Conservation (phyloP, 2,888 invertebrate species). For the Smittia aterrima region DNA sequence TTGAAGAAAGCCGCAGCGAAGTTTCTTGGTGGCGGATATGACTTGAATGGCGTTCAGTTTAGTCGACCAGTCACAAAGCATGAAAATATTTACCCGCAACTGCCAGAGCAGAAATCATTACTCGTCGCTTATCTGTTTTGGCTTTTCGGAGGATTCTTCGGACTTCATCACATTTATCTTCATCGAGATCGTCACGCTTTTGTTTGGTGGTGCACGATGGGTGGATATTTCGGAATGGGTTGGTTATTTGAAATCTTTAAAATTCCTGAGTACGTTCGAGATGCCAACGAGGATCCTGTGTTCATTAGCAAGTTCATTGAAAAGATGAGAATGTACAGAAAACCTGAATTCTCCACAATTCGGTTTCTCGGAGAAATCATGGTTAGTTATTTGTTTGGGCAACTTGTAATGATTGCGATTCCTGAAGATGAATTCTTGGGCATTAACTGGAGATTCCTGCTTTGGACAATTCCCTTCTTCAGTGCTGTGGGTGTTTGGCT, state of each 20-base stretch:
- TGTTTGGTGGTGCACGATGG: conserved; percentile 83
- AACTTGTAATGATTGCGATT: conserved; percentile 70
- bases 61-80: conserved; percentile 31
- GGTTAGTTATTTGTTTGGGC: conserved; percentile 79
- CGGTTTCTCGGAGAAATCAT: conserved; percentile 75
- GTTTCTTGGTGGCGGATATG: background rate
- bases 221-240: conserved; percentile 78
- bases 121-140: conserved; percentile 77
- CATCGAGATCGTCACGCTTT: conserved; percentile 86
- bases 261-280: conserved; percentile 81
- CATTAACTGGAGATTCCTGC: conserved; percentile 68
- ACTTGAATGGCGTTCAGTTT: background rate
- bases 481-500: conserved; percentile 81
- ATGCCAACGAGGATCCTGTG: conserved; percentile 72
- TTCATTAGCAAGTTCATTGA: conserved; percentile 64
- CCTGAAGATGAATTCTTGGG: conserved; percentile 72
- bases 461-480: conserved; percentile 69
- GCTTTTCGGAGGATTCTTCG: conserved; percentile 84
- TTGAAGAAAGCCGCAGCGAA: conserved; percentile 10
- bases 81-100: conserved; percentile 38
- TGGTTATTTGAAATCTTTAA: conserved; percentile 83
- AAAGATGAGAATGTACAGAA: conserved; percentile 62
- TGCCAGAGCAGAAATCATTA: conserved; percentile 57
- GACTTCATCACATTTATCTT: conserved; percentile 88
- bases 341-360: conserved; percentile 79